phyloP scores from a whole-genome alignment of 64 coral and sea anemone genomes.

The Pachyseris speciosa region DNA sequence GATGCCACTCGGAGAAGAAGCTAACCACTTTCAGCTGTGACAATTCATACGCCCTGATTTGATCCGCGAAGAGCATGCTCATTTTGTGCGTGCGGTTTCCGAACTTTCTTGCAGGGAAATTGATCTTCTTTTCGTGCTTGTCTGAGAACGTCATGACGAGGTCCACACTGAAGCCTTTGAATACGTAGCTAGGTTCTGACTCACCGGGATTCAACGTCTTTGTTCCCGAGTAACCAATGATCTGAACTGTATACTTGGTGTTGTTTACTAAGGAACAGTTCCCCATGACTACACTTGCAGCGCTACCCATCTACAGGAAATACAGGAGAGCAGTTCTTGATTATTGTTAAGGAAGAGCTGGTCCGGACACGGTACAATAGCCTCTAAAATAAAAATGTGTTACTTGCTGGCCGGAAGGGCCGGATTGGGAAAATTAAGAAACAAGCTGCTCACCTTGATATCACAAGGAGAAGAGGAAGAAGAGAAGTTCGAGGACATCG shows the following conservation, averaged over 20 bases:
- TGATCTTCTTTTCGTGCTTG: background rate
- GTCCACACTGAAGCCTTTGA: constrained; percentile 17
- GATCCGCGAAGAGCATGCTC: background rate
- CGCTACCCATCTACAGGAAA: too few relatives aligned
- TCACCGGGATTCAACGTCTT: background rate
- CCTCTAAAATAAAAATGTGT: too few relatives aligned
- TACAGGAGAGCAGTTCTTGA: too few relatives aligned
- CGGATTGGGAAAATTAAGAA: too few relatives aligned
- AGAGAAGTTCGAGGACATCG: too few relatives aligned
- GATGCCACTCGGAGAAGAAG: constrained; percentile 2
- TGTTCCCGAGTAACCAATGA: background rate
- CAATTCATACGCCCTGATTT: background rate
- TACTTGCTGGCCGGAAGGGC: too few relatives aligned
- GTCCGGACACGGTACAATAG: too few relatives aligned
- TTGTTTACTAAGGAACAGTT: constrained; percentile 4
- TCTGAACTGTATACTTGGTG: constrained; percentile 10
- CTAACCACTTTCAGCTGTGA: background rate
- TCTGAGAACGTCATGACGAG: constrained; percentile 24
- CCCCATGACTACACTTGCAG: too few relatives aligned
- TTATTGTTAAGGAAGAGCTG: too few relatives aligned
- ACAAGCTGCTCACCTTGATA: too few relatives aligned
- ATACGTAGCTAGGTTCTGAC: background rate
- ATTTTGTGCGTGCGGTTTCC: constrained; percentile 16
- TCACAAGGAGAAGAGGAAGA: too few relatives aligned
- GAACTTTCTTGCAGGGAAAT: constrained; percentile 2